Conservation (phyloP, 53 echinoderm and acorn worm genomes). For the Actinopyga echinites region DNA sequence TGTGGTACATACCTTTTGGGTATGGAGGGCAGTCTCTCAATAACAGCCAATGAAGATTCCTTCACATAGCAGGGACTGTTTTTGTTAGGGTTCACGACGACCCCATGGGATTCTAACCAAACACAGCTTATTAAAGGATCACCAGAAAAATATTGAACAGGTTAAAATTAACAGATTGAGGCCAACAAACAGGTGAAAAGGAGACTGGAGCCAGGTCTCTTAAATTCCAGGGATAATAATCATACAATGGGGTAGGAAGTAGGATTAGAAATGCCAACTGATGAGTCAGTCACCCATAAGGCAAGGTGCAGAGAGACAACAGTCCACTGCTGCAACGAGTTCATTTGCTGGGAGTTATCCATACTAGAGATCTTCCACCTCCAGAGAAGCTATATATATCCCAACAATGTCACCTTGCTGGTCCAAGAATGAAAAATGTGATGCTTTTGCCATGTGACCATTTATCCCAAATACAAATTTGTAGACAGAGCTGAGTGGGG, state of each 20-base stretch:
- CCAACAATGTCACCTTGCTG: too few relatives aligned
- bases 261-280: constrained; percentile 1
- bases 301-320: too few relatives aligned
- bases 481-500: too few relatives aligned
- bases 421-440: too few relatives aligned
- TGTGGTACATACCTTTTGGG: too few relatives aligned
- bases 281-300: not conserved
- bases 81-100: not conserved
- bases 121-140: not conserved
- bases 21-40: too few relatives aligned
- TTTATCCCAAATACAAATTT: too few relatives aligned
- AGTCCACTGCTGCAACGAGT: too few relatives aligned
- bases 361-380: too few relatives aligned
- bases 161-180: constrained; percentile 25
- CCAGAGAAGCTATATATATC: too few relatives aligned
- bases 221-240: constrained; percentile 33
- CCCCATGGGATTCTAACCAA: constrained; percentile 14
- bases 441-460: too few relatives aligned
- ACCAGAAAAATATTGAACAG: not conserved
- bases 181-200: constrained; percentile 17
- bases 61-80: not conserved
- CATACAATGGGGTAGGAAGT: constrained; percentile 15
- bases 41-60: not conserved
- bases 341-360: too few relatives aligned
- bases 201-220: not conserved